Percentiles rank a stretch among this genome's conserved stretches.
Conservation (phyloP, 2,797 vertebrate species). For the Sciurus vulgaris region DNA sequence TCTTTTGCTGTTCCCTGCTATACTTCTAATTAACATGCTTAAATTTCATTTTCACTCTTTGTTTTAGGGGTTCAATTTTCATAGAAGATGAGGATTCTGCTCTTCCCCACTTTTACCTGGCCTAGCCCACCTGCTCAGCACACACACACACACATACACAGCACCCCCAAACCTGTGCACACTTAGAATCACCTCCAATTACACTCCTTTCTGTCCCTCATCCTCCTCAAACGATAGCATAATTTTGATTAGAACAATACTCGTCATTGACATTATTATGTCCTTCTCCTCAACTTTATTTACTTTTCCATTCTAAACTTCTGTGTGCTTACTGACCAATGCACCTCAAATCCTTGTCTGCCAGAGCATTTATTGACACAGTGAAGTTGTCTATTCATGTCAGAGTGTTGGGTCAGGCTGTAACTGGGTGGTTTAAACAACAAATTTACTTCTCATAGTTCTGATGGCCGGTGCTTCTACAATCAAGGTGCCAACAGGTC, state of each 20-base stretch:
- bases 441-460: not conserved
- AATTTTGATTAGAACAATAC: not conserved
- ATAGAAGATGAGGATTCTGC: not conserved
- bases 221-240: not conserved
- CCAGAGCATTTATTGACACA: not conserved
- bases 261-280: not conserved
- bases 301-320: not conserved
- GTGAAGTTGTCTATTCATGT: not conserved
- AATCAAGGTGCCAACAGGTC: not conserved
- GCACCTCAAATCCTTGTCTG: not conserved
- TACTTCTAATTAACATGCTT: not conserved
- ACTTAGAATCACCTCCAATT: accelerated
- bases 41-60: not conserved
- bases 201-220: not conserved
- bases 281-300: not conserved
- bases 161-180: accelerated
- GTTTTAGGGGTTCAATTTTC: not conserved
- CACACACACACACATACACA: not conserved
- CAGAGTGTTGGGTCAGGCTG: not conserved
- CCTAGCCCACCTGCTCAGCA: not conserved
- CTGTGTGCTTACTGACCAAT: not conserved
- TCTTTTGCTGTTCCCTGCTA: not conserved
- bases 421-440: not conserved
- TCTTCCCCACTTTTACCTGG: not conserved
- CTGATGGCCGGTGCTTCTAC: not conserved